Percentiles rank a stretch among this genome's conserved stretches.
Evolutionary conservation across 2,113 vertebrate genomes (phyloP).

Genomic region (Grammomys surdaster): DNA sequence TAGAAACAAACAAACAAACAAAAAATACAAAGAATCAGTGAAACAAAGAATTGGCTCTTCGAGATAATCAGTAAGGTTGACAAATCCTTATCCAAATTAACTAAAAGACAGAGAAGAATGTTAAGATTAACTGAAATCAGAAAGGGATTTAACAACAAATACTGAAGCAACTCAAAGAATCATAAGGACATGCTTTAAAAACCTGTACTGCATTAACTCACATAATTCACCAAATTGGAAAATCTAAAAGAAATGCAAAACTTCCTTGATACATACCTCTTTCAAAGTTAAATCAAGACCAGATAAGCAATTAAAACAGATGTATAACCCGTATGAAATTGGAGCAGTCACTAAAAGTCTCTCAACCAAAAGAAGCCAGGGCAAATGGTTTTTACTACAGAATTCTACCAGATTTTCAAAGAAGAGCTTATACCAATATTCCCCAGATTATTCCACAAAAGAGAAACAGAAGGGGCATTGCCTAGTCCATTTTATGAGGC

Average conservation of each 20-base stretch:
- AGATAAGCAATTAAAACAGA: background rate
- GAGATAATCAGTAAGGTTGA: background rate
- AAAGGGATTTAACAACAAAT: background rate
- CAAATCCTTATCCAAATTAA: background rate
- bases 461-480: background rate
- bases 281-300: background rate
- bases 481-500: background rate
- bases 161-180: background rate
- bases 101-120: background rate
- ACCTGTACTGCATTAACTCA: background rate
- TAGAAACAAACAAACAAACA: background rate
- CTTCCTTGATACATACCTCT: background rate
- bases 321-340: background rate
- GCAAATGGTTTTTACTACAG: background rate
- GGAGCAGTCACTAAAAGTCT: background rate
- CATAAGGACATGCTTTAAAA: background rate
- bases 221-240: background rate
- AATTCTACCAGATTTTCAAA: background rate
- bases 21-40: background rate
- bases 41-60: background rate
- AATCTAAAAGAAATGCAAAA: background rate
- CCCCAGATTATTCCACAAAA: background rate
- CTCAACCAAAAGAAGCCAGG: background rate
- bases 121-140: background rate
- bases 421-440: background rate